Evolutionary conservation across 2,797 vertebrate genomes (phyloP).

Genomic region (Melanogrammus aeglefinus): DNA sequence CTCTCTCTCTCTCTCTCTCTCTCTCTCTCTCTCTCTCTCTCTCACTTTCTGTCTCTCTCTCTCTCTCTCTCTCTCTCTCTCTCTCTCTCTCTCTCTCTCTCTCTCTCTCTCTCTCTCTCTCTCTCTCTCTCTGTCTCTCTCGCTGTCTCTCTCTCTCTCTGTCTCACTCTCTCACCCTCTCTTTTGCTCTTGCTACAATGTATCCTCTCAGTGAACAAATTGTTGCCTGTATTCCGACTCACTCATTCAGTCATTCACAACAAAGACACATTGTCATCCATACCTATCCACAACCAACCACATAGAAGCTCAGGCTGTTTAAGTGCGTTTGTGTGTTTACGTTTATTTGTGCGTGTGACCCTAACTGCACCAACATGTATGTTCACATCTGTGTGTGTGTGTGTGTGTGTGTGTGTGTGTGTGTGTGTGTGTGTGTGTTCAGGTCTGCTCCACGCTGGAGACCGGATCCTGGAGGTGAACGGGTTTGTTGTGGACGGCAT

Average conservation of each 20-base stretch:
- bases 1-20: background rate
- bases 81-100: background rate
- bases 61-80: background rate
- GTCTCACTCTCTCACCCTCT: background rate
- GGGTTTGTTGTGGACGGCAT: conserved; percentile 87
- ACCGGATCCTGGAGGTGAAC: conserved; percentile 93
- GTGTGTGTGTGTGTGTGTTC: conserved; percentile 12
- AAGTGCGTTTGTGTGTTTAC: no score
- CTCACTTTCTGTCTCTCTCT: no score
- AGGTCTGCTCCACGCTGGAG: conserved; percentile 92
- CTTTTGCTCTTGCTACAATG: background rate
- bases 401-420: conserved; percentile 25
- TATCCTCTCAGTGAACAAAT: background rate
- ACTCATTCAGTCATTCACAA: background rate
- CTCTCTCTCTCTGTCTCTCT: no score
- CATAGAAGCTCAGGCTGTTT: background rate
- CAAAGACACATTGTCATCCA: background rate
- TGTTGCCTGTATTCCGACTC: no score
- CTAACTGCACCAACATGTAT: no score
- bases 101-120: no score
- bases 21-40: background rate
- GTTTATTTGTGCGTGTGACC: no score
- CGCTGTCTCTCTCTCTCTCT: background rate
- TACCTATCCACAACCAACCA: background rate
- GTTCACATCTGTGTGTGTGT: conserved; percentile 11